Evolutionary conservation across 2,797 vertebrate species (phyloP), one percentile per base, ranked within the genome.

Genomic region (Clamator glandarius): DNA sequence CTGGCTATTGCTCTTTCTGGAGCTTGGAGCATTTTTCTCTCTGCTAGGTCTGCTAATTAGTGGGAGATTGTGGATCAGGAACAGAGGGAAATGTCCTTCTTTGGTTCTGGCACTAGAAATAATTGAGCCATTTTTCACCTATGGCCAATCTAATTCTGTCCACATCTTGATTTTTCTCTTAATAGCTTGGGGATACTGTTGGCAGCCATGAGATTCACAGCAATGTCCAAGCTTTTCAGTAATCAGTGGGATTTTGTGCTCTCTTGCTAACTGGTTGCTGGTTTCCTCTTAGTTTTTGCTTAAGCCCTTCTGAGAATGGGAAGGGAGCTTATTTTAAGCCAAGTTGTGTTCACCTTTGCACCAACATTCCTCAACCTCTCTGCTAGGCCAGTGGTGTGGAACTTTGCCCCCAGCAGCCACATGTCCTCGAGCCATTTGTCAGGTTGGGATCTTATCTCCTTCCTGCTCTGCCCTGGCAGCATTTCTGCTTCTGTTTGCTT

Each of bases 51-150:
- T 76, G 67, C 92, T 95, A 89, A 93, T 94, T 87, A 90, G 70
- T 36, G 78, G 26, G 88, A 94, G 90, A 81, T 59, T 87, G 90
- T 92, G 95, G 86, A 95, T 83, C 84, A 62, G 87, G 92, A 78
- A 33, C 63, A 63, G 85, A 66, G 91, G 87, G 84, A 96, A 94
- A 73, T 57, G 92, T 88, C 95, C 92, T 93, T 89, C 84, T 80
- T 58, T 80, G 92, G 72, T 82, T 94, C 92, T 94, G 93, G 94
- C 93, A 50, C 75, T 39, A 51, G 87, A 72, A 93, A 92, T 96
- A 96, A 94, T 95, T 94, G 93, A 95, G 87, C 89, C 87, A 69
- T 92, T 94, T 95, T 96, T 94, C 93, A 95, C 95, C 93, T 94
- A 59, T 78, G 91, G 91, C 92, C 55, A 81, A 57, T 92, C 87